phyloP scores from a whole-genome alignment of 2,888 invertebrate species.

The Heteromyza rotundicornis region DNA sequence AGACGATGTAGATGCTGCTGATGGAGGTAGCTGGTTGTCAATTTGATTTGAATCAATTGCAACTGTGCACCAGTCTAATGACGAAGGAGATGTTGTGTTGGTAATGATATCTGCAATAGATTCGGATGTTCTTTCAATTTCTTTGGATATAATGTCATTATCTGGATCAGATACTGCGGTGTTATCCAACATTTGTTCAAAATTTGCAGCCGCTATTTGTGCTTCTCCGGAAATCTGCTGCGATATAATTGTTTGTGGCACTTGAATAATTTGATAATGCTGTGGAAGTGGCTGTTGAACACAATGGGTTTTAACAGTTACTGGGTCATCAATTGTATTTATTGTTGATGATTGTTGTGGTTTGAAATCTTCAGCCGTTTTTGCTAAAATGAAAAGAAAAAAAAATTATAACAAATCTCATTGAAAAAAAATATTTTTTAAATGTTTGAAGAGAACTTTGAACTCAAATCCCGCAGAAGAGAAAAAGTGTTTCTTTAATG shows the following conservation, averaged over 20 bases:
- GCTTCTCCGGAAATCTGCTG: neutral
- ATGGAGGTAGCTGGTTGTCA: too few relatives aligned
- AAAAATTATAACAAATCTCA: too few relatives aligned
- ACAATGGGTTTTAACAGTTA: constrained; percentile 22
- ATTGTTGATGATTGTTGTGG: constrained; percentile 15
- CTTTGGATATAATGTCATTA: constrained; percentile 22
- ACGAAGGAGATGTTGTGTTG: neutral
- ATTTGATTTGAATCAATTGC: too few relatives aligned
- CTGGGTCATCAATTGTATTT: constrained; percentile 12
- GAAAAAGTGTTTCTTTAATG: too few relatives aligned
- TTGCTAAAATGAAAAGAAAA: constrained; percentile 26
- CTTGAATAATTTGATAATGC: constrained; percentile 3
- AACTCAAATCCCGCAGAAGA: too few relatives aligned
- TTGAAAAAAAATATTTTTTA: too few relatives aligned
- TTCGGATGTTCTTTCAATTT: neutral
- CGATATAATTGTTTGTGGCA: constrained; percentile 8
- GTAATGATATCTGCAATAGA: neutral
- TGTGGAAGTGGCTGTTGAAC: constrained; percentile 17
- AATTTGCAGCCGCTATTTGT: neutral
- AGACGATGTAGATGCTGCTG: neutral
- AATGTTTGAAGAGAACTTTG: too few relatives aligned
- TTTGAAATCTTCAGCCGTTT: constrained; percentile 34
- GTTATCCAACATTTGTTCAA: too few relatives aligned
- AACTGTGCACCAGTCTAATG: too few relatives aligned
- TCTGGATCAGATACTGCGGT: constrained; percentile 15